Evolutionary conservation across 2,113 vertebrate genomes (phyloP).

Genomic region (Perca flavescens): DNA sequence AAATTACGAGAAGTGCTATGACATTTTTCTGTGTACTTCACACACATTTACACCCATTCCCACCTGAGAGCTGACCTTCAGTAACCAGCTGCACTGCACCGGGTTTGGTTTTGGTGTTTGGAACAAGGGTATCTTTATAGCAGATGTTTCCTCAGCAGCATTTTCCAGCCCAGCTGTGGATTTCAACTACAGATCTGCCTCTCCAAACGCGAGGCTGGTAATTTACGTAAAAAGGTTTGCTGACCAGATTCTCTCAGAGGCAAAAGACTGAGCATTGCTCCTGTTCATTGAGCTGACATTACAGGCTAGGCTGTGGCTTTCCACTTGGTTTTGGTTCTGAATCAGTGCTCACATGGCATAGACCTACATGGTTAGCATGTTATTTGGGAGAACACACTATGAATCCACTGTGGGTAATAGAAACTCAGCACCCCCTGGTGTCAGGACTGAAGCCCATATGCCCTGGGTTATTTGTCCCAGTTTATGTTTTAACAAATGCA

Average conservation of each 20-base stretch:
- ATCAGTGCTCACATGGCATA: slow-evolving; percentile 60
- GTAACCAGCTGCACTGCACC: slow-evolving; percentile 14
- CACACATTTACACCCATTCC: slow-evolving; percentile 14
- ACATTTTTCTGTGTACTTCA: background rate
- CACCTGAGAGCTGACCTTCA: slow-evolving; percentile 26
- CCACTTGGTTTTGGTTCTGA: slow-evolving; percentile 66
- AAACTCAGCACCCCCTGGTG: slow-evolving; percentile 77
- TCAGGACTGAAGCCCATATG: slow-evolving; percentile 37
- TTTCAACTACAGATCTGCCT: slow-evolving; percentile 34
- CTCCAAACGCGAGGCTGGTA: slow-evolving; percentile 22
- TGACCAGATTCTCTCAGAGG: slow-evolving; percentile 32
- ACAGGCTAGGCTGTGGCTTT: slow-evolving; percentile 61
- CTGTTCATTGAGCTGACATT: slow-evolving; percentile 30
- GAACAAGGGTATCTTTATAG: slow-evolving; percentile 16
- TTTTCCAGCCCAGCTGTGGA: slow-evolving; percentile 32
- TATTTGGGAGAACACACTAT: slow-evolving; percentile 34
- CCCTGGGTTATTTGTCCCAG: slow-evolving; percentile 3
- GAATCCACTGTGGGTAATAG: slow-evolving; percentile 46
- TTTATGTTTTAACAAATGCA: slow-evolving; percentile 16
- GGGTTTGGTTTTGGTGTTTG: slow-evolving; percentile 16
- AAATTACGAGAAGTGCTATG: background rate
- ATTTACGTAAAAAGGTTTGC: slow-evolving; percentile 55
- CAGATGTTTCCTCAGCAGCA: slow-evolving; percentile 35
- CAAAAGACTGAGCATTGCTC: slow-evolving; percentile 32
- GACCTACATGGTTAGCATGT: slow-evolving; percentile 28